A percentile compares a stretch with the other conserved stretches of the same genome.
These are phyloP conservation scores for Lepidochitona cinerea DNA, from an alignment of 2,888 invertebrate species.

Conservation along the genomic window DNA sequence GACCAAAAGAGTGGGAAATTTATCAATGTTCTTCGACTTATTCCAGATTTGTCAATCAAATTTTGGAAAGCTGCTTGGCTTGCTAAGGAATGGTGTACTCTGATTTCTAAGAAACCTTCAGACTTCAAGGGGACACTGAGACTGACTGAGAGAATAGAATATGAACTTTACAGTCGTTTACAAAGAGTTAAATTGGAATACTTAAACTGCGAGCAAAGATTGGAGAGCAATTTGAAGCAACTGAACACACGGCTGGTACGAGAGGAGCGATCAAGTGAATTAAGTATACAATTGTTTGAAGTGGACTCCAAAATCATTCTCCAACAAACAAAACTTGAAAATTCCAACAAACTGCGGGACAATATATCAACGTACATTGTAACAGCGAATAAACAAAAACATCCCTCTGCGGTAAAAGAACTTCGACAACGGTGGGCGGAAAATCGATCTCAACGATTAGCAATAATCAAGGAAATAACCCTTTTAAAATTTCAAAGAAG, in stretches of 20 bases:
- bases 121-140: too few relatives aligned
- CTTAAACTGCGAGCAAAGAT: conserved; percentile 45
- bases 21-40: too few relatives aligned
- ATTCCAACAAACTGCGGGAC: conserved; percentile 39
- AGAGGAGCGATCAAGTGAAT: conserved; percentile 47
- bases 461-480: conserved; percentile 47
- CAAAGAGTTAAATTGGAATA: too few relatives aligned
- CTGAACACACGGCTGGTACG: conserved; percentile 47
- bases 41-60: too few relatives aligned
- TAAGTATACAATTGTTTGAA: conserved; percentile 43
- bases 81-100: too few relatives aligned
- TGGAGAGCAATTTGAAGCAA: conserved; percentile 44
- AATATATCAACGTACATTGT: conserved; percentile 37
- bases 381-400: conserved; percentile 32
- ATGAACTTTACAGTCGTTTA: too few relatives aligned
- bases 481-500: conserved; percentile 45
- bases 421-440: conserved; percentile 45
- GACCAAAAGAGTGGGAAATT: too few relatives aligned
- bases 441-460: conserved; percentile 51
- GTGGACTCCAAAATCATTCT: conserved; percentile 34
- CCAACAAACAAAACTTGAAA: conserved; percentile 32
- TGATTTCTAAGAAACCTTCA: too few relatives aligned
- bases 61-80: too few relatives aligned
- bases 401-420: conserved; percentile 34
- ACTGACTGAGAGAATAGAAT: too few relatives aligned